Evolutionary conservation across 2,797 vertebrate species (phyloP), one percentile per base, ranked within the genome.

Genomic region (Sebastes variabilis): DNA sequence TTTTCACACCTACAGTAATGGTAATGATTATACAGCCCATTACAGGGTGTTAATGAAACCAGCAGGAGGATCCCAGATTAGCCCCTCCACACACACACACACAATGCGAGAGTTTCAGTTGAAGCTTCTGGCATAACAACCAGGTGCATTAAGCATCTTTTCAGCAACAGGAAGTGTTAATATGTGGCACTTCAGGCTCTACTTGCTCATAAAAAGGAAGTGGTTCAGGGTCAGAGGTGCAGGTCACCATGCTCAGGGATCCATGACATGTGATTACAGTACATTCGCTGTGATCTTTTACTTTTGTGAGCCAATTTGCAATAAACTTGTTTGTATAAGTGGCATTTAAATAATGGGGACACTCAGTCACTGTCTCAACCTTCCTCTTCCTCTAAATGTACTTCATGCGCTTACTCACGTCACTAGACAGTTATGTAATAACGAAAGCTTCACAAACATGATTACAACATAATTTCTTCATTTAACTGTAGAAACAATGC

Each of bases 41-140:
- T 84, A 83, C 27, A 84, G 77, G 71, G 81, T 84, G 85, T 75
- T 82, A 84, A 89, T 88, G 83, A 93, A 90, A 88, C 70, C 82
- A 88, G 83, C 82, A 84, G 91, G 83, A 77, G 76, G 27, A 70
- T 34, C 56, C 56, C 62, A 72, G 58, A 88, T 79, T 18, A 85
- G 24, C 30, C 38, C n/a, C 36, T 65, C 18, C 38, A 64, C 38
- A 62, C 55, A 77, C 67, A 61, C 62, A 70, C 66, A 58, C 30
- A 68, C 62, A 70, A 38, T 25, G 4, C 59, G 24, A 55, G 62
- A 73, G 86, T 83, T 89, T 90, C 80, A 83, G 29, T 38, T 66
- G n/a, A 75, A 34, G n/a, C 36, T 54, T 56, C 27, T 66, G 36
- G 9, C 12, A 42, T 46, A 38, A 70, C 42, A 75, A 83, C 62